Conservation (phyloP, 1,140 invertebrate genomes). For the Protaetia brevitarsis region DNA sequence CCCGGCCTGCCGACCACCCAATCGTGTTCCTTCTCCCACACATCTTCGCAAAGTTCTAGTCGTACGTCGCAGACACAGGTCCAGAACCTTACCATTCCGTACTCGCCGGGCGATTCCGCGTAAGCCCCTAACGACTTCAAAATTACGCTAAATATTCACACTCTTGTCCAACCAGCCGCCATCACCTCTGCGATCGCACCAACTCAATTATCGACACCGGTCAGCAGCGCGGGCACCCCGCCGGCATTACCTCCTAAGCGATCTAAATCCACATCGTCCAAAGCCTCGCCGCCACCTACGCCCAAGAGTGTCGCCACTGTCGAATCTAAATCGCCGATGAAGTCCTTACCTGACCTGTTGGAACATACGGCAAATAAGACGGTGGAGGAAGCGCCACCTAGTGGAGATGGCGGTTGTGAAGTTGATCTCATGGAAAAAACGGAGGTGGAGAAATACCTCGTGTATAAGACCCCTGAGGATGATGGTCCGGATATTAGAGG, state of each 20-base stretch:
- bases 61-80: constrained; percentile 42
- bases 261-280: constrained; percentile 35
- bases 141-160: neutral
- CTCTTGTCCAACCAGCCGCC: constrained; percentile 20
- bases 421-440: constrained; percentile 64
- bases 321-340: constrained; percentile 32
- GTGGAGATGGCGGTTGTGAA: constrained; percentile 29
- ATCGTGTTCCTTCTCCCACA: constrained; percentile 57
- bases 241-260: constrained; percentile 77
- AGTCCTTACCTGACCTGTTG: constrained; percentile 43
- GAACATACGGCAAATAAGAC: constrained; percentile 42
- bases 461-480: constrained; percentile 73
- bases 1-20: constrained; percentile 53
- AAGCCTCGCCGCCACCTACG: constrained; percentile 44
- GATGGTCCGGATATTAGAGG: constrained; percentile 87
- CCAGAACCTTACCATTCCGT: constrained; percentile 50
- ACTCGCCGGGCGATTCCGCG: constrained; percentile 49
- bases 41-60: constrained; percentile 38
- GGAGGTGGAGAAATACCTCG: constrained; percentile 74
- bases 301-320: constrained; percentile 36
- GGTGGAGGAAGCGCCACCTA: constrained; percentile 22
- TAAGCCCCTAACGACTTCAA: constrained; percentile 34
- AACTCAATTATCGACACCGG: constrained; percentile 28
- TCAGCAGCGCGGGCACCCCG: constrained; percentile 47
- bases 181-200: constrained; percentile 41